Conservation (phyloP, 2,113 vertebrate species). For the Pelecanoides urinatrix region DNA sequence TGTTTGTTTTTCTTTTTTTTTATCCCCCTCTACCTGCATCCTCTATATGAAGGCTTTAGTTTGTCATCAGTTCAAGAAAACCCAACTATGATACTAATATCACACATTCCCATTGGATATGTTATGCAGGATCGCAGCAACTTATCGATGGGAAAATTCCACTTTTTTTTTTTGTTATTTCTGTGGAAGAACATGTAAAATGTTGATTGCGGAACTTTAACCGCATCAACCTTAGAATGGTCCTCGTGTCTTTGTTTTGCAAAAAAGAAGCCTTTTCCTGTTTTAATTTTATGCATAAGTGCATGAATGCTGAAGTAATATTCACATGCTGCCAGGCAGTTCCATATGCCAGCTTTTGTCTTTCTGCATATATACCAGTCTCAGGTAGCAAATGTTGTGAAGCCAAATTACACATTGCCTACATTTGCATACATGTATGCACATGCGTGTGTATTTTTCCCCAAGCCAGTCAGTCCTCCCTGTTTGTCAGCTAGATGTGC, state of each 20-base stretch:
- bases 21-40: not conserved
- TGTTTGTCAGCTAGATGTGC: not conserved
- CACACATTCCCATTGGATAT: not conserved
- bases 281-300: slow-evolving; percentile 59
- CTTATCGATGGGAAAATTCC: not conserved
- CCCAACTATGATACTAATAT: not conserved
- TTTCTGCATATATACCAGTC: not conserved
- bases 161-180: not conserved
- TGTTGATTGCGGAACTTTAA: not conserved
- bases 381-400: slow-evolving; percentile 22
- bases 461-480: not conserved
- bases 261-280: not conserved
- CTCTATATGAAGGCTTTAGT: not conserved
- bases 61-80: not conserved
- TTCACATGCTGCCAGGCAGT: slow-evolving; percentile 17
- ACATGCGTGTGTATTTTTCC: not conserved
- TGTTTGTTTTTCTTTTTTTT: not conserved
- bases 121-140: not conserved
- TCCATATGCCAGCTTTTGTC: slow-evolving; percentile 40
- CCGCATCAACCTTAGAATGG: not conserved
- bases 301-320: slow-evolving; percentile 51
- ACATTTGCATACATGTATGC: not conserved
- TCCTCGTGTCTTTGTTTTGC: not conserved
- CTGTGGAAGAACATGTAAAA: not conserved
- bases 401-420: not conserved